Evolutionary conservation across 2,113 vertebrate genomes (phyloP), one percentile per base, ranked within the genome.

Genomic region (Clarias gariepinus): DNA sequence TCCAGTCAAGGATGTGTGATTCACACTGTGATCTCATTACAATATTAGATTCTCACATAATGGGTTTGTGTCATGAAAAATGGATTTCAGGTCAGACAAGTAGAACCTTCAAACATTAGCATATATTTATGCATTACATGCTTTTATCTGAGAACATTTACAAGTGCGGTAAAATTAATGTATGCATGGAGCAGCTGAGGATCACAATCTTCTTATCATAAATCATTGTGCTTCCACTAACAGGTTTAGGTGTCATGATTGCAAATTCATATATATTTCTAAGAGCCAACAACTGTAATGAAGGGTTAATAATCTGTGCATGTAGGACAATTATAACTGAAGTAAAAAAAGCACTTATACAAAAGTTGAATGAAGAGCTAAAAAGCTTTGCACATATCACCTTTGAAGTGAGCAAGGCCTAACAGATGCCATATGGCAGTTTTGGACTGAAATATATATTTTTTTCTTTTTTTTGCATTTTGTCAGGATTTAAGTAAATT

Each of bases 1-100:
- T 76, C 36, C 71, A 83, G 55, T 83, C 52, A 21, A 36, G 47
- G 64, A 69, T 57, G 82, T 71, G 82, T 69, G 82, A 69, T 69
- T 83, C 66, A 83, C 52, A 73, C 21, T 83, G 52, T 63, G 66
- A 83, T 83, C 19, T 47, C 57, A 83, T 71, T 83, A 71, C 64
- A 83, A n/a, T 36, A 73, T 55, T 71, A 83, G n/a, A 58, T 19
- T 21, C 30, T 41, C 57, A 41, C 19, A 61, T 81, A 81, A 61
- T 61, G 55, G 28, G 33, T 61, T 58, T 15, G n/a, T 55, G 41
- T 16, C 63, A 69, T n/a, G 53, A 55, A 61, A 84, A 74, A 47
- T 84, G 69, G 25, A 74, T 84, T 52, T 61, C 13, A 84, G 83
- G 55, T 84, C 83, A 69, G 82, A 71, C 52, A 47, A 74, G 68